phyloP scores from a whole-genome alignment of 2,888 invertebrate species.

The Therioaphis trifolii region DNA sequence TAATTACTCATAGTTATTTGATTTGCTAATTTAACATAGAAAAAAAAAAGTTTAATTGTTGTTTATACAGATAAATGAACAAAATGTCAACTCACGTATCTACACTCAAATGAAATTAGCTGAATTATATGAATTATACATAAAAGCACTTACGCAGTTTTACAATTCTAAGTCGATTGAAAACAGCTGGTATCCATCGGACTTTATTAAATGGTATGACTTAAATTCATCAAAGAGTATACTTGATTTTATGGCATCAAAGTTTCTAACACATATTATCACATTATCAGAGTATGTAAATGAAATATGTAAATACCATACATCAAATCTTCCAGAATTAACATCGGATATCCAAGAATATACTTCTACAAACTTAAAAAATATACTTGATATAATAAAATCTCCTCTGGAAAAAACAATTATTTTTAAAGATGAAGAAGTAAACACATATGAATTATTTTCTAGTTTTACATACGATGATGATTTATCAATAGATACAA shows the following conservation, averaged over 20 bases:
- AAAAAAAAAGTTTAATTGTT: neutral
- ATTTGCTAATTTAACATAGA: too few relatives aligned
- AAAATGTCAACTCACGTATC: conserved; percentile 6
- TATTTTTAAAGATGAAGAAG: neutral
- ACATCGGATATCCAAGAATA: neutral
- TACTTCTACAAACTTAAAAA: neutral
- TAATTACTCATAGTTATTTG: too few relatives aligned
- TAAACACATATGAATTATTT: neutral
- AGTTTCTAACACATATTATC: neutral
- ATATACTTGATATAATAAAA: neutral
- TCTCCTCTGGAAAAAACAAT: neutral
- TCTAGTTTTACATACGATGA: neutral
- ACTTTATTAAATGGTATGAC: conserved; percentile 30
- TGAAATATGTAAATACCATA: conserved; percentile 32
- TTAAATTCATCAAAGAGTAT: conserved; percentile 40
- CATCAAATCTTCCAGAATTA: neutral
- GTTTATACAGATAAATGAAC: neutral
- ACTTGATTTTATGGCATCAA: conserved; percentile 14
- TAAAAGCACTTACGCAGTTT: conserved; percentile 19
- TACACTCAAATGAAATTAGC: neutral
- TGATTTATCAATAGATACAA: neutral
- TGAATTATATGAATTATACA: conserved; percentile 13
- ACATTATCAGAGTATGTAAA: neutral
- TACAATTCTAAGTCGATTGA: neutral
- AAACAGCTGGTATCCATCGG: neutral